Evolutionary conservation across 2,113 vertebrate genomes (phyloP).

Genomic region (Pangasianodon gigas): DNA sequence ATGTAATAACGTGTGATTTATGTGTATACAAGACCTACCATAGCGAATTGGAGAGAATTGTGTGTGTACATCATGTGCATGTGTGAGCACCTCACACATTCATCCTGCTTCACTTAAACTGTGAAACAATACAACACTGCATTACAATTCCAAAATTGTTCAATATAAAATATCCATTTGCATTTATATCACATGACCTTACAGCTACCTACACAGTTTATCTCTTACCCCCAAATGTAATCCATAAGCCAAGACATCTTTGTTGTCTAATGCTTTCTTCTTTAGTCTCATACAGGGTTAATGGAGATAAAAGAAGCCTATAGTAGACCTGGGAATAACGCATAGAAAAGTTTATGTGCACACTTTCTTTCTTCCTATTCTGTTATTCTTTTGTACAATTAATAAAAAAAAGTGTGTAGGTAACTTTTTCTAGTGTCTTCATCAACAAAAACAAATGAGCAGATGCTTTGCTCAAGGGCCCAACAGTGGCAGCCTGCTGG

Average conservation of each 20-base stretch:
- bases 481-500: too few relatives aligned
- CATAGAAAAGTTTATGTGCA: background rate
- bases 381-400: too few relatives aligned
- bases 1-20: background rate
- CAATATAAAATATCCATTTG: background rate
- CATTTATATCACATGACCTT: background rate
- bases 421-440: background rate
- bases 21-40: background rate
- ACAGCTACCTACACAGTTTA: background rate
- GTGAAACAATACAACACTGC: background rate
- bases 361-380: too few relatives aligned
- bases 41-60: background rate
- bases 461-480: background rate
- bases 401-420: too few relatives aligned
- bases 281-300: background rate
- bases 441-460: background rate
- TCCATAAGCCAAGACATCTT: background rate
- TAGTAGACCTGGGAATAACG: background rate
- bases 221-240: background rate
- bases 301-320: background rate
- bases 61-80: background rate
- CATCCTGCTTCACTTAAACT: background rate
- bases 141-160: background rate
- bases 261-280: background rate
- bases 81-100: background rate